Percentiles rank a stretch among this genome's conserved stretches.
These are phyloP conservation scores for Campylomormyrus tamandua DNA, from an alignment of 2,113 vertebrate species.

Conservation along the genomic window DNA sequence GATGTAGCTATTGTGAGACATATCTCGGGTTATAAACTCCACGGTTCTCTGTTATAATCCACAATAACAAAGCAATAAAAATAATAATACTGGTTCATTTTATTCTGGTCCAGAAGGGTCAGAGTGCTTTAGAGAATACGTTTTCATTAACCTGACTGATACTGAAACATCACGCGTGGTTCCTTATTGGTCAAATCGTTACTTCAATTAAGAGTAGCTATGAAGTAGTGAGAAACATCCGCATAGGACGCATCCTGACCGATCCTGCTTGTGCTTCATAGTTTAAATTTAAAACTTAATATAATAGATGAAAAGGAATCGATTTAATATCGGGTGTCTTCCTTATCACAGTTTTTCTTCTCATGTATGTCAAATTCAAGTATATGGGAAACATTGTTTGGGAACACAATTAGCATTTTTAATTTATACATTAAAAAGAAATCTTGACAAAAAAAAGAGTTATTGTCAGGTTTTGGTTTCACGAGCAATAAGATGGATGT, in stretches of 20 bases:
- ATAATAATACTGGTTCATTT: neutral
- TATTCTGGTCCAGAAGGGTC: neutral
- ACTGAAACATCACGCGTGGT: neutral
- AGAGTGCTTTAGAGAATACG: neutral
- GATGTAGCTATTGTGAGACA: neutral
- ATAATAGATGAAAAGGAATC: neutral
- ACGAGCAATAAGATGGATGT: neutral
- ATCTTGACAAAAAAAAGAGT: neutral
- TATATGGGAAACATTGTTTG: neutral
- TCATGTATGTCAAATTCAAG: neutral
- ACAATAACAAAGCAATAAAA: neutral
- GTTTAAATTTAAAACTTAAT: neutral
- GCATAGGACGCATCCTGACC: neutral
- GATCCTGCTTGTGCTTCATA: neutral
- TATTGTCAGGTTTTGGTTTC: neutral
- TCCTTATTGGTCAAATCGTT: neutral
- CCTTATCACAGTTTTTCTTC: neutral
- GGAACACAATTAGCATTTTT: neutral
- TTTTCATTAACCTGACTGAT: neutral
- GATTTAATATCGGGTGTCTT: neutral
- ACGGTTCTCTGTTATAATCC: neutral
- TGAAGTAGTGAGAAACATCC: neutral
- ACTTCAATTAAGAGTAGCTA: neutral
- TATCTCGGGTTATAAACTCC: neutral
- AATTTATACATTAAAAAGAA: neutral